Conservation (phyloP, 2,797 vertebrate genomes). For the Tinamus major region DNA sequence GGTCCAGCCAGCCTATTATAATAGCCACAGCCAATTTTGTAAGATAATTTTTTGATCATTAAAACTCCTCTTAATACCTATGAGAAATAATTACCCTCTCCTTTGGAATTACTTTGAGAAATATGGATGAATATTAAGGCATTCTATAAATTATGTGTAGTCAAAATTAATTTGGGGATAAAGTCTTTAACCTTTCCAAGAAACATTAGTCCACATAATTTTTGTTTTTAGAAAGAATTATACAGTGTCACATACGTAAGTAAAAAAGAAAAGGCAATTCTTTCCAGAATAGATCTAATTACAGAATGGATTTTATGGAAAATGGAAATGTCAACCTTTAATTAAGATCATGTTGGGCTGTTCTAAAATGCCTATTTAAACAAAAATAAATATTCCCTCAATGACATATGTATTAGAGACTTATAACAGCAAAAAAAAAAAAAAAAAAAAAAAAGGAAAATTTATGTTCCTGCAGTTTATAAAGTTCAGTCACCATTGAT, state of each 20-base stretch:
- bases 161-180: slow-evolving; percentile 27
- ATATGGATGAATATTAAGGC: not conserved
- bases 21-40: not conserved
- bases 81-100: not conserved
- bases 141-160: not conserved
- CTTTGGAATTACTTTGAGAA: slow-evolving; percentile 4
- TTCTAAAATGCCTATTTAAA: slow-evolving; percentile 24
- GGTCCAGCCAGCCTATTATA: not conserved
- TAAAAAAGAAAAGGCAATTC: slow-evolving; percentile 52
- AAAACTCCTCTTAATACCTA: not conserved
- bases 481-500: not conserved
- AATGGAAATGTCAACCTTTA: slow-evolving; percentile 64
- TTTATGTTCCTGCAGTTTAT: not conserved
- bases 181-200: slow-evolving; percentile 38
- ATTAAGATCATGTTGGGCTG: slow-evolving; percentile 36
- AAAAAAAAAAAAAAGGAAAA: not conserved
- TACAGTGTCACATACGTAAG: not conserved
- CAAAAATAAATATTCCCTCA: slow-evolving; percentile 16
- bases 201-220: slow-evolving; percentile 7
- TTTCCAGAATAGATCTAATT: slow-evolving; percentile 51
- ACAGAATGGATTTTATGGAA: slow-evolving; percentile 16
- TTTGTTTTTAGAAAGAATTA: slow-evolving; percentile 58
- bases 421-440: not conserved
- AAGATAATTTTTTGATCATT: not conserved
- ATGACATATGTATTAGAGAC: not conserved